Evolutionary conservation across 2,797 vertebrate species (phyloP).

Genomic region (Heliangelus exortis): DNA sequence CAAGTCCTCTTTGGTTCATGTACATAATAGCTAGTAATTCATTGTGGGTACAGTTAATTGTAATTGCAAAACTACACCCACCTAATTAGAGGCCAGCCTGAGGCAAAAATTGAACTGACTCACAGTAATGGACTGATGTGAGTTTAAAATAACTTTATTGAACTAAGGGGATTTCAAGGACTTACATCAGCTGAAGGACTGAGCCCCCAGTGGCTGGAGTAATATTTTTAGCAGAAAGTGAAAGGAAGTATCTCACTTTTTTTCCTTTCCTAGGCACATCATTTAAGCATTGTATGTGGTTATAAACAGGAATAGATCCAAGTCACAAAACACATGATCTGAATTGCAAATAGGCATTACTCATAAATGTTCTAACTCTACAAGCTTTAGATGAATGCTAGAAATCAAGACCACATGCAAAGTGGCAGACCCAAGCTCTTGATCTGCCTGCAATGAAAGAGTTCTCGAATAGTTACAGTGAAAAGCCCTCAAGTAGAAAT

Average conservation of each 20-base stretch:
- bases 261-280: not conserved
- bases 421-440: not conserved
- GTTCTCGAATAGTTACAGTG: not conserved
- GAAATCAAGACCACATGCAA: constrained; percentile 1
- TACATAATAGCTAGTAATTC: constrained; percentile 47
- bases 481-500: not conserved
- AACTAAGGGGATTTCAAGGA: constrained; percentile 40
- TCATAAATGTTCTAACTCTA: not conserved
- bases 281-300: not conserved
- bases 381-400: not conserved
- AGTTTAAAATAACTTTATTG: constrained; percentile 51
- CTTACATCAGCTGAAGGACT: constrained; percentile 14
- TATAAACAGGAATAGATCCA: constrained; percentile 14
- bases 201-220: not conserved
- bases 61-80: constrained; percentile 52
- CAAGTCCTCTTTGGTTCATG: constrained; percentile 9
- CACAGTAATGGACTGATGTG: constrained; percentile 52
- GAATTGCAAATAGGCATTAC: constrained; percentile 26
- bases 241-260: constrained; percentile 9
- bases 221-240: constrained; percentile 30
- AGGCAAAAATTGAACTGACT: constrained; percentile 47
- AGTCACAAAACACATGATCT: not conserved
- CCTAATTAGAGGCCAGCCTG: constrained; percentile 48
- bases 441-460: not conserved
- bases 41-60: constrained; percentile 33